These are phyloP conservation scores for Theodoxus fluviatilis DNA, from an alignment of 2,888 invertebrate species.

Conservation along the genomic window DNA sequence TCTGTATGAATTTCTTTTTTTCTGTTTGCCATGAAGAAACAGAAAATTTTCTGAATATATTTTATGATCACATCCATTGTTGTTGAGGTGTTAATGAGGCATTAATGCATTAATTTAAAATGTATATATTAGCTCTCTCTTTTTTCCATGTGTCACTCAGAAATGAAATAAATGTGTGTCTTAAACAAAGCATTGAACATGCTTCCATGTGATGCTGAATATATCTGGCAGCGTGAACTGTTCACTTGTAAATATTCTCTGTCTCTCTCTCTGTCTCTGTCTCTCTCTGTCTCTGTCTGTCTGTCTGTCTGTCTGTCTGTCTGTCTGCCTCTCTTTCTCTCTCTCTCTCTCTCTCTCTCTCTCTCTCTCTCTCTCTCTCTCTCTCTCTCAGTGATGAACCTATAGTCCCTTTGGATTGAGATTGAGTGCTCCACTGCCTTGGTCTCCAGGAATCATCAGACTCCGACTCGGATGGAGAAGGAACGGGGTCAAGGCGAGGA, in stretches of 20 bases:
- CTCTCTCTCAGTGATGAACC: too few relatives aligned
- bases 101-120: neutral
- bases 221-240: too few relatives aligned
- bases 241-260: too few relatives aligned
- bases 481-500: conserved; percentile 42
- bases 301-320: neutral
- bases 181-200: neutral
- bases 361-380: conserved; percentile 3
- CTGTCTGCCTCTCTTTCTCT: conserved; percentile 25
- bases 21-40: conserved; percentile 17
- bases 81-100: conserved; percentile 25
- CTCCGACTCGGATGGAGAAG: conserved; percentile 44
- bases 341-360: too few relatives aligned
- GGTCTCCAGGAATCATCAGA: conserved; percentile 27
- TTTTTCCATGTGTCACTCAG: neutral
- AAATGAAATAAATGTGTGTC: neutral
- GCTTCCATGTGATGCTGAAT: neutral
- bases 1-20: neutral
- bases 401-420: neutral
- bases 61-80: conserved; percentile 39
- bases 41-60: conserved; percentile 45
- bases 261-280: too few relatives aligned
- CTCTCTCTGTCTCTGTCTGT: conserved; percentile 3
- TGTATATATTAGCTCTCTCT: neutral
- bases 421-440: neutral